Percentiles rank a stretch among this genome's conserved stretches.
These are phyloP conservation scores for Edolisoma coerulescens DNA, from an alignment of 2,113 vertebrate species.

Conservation along the genomic window DNA sequence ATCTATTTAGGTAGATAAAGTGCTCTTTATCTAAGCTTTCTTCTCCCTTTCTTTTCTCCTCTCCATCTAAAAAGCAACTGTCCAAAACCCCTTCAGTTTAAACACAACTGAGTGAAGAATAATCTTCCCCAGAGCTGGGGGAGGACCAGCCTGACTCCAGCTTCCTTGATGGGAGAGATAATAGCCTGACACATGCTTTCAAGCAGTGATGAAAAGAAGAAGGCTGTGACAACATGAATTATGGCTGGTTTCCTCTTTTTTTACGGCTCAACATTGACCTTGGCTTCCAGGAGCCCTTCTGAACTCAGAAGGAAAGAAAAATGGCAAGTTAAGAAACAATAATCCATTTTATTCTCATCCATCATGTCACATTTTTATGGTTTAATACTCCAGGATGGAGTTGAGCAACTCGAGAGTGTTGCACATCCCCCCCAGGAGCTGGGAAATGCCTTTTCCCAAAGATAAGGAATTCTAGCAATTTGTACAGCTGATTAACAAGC, in stretches of 20 bases:
- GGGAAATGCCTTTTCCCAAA: neutral
- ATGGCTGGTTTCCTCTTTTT: neutral
- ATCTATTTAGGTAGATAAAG: neutral
- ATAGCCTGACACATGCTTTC: neutral
- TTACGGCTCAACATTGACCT: neutral
- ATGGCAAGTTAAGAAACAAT: neutral
- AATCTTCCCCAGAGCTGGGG: neutral
- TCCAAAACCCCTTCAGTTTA: neutral
- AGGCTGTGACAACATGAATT: neutral
- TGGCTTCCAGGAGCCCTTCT: neutral
- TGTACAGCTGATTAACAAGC: neutral
- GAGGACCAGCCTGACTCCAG: neutral
- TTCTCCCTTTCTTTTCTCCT: neutral
- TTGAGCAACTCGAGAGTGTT: neutral
- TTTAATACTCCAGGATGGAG: neutral
- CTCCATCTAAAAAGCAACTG: neutral
- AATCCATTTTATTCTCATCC: neutral
- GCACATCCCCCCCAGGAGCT: neutral
- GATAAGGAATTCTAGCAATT: neutral
- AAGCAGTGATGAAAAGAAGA: neutral
- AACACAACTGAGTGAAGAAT: neutral
- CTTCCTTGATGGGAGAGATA: neutral
- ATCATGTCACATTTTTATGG: neutral
- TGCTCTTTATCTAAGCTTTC: neutral
- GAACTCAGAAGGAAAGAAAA: conserved; percentile 30